Conservation (phyloP, 2,888 invertebrate genomes). For the Palloptera scutellata region DNA sequence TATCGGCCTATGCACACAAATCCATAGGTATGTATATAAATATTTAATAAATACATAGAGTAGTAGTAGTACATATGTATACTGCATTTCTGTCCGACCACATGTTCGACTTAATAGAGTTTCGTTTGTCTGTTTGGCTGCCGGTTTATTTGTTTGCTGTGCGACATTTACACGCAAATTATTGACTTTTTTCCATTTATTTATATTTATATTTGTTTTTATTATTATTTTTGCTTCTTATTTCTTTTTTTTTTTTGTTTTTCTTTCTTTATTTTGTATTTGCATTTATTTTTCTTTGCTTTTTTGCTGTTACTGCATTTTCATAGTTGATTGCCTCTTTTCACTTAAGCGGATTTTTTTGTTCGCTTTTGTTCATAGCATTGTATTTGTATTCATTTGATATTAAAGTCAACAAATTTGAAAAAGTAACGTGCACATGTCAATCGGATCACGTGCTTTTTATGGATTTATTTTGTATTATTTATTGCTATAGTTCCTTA, state of each 20-base stretch:
- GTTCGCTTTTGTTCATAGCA: not conserved
- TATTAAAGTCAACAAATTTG: no score
- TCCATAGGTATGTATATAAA: no score
- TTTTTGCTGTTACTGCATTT: constrained; percentile 15
- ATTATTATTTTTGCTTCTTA: not conserved
- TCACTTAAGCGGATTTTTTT: not conserved
- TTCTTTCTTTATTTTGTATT: no score
- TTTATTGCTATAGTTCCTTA: not conserved
- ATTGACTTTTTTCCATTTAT: not conserved
- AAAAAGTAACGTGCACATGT: not conserved
- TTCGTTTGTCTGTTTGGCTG: not conserved
- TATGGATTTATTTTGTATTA: not conserved
- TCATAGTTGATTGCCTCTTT: constrained; percentile 26
- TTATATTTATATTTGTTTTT: not conserved
- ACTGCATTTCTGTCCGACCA: not conserved
- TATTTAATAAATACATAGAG: no score
- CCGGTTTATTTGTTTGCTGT: not conserved
- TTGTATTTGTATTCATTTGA: not conserved
- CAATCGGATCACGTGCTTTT: constrained; percentile 7
- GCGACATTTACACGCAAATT: not conserved
- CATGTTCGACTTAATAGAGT: not conserved
- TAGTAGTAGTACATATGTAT: no score
- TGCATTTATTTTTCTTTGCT: not conserved
- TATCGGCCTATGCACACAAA: no score
- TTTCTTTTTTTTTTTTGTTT: constrained; percentile 9